Base-by-base conservation (phyloP, 2,113 vertebrate genomes). In the Euleptes europaea region DNA sequence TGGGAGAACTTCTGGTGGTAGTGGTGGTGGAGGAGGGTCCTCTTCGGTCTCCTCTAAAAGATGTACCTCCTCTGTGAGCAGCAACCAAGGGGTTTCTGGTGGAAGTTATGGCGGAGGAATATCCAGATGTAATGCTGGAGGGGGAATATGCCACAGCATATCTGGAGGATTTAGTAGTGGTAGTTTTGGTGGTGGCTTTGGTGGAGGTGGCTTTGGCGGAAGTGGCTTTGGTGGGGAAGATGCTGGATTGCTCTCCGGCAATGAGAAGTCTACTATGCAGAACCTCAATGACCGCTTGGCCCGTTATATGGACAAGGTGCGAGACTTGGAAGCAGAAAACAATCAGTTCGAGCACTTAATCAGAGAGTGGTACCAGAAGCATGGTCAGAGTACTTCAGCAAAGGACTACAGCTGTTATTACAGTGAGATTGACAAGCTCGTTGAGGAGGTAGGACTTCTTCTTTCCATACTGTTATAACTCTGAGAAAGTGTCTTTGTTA, bases 221-320 rank as follows among this genome's bases (percentile, higher is more conserved):
- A 1, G 57, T 76, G 89, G 90, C 0, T 95, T 93, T 60, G 9
- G 19, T 1, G 95, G 95, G 86, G 92, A 90, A 35, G 92, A 88
- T 6, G 75, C 92, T 40, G 94, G 95, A 13, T 86, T 95, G 77
- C 92, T 97, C 63, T 93, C 93, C 1, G 90, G 75, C 12, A 88
- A 92, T 0, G 96, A 96, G 76, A 97, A 97, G 93, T 92, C 96
- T 92, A 96, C 95, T 87, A 97, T 97, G 96, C 96, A 96, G 91
- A 91, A 85, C 86, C 94, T 97, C 1, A 97, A 97, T 0, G 94
- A 95, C 17, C 96, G 96, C 13, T 92, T 97, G 93, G 95, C 96
- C 11, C 92, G 89, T 28, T 97, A 97, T 84, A 80, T 97, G 94
- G 88, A 94, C 2, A 93, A 80, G 1, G 96, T 97, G 83, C 91